Conservation (phyloP, 2,888 invertebrate genomes). For the Spisula solida region DNA sequence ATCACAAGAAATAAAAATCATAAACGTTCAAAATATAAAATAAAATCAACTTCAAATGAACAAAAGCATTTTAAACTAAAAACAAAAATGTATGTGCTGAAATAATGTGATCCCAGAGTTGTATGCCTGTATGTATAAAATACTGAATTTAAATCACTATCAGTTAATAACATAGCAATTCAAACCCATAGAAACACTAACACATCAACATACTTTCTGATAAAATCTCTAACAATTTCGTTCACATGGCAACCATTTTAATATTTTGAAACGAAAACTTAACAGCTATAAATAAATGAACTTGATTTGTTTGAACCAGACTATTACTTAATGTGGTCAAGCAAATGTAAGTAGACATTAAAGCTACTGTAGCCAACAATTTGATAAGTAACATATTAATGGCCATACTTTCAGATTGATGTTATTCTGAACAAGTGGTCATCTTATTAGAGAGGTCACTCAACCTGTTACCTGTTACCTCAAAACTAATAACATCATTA, state of each 20-base stretch:
- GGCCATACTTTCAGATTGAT: too few relatives aligned
- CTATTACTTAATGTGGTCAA: too few relatives aligned
- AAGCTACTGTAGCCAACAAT: too few relatives aligned
- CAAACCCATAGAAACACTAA: neutral
- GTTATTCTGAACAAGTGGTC: too few relatives aligned
- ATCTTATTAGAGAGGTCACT: too few relatives aligned
- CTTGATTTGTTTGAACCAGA: neutral
- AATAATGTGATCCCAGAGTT: neutral
- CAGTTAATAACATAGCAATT: too few relatives aligned
- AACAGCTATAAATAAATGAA: neutral
- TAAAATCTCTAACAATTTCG: neutral
- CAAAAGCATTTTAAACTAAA: neutral
- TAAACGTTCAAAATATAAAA: neutral
- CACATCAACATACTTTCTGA: neutral
- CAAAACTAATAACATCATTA: too few relatives aligned
- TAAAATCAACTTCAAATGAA: neutral
- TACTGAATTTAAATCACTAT: too few relatives aligned
- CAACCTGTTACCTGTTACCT: too few relatives aligned
- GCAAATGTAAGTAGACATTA: too few relatives aligned
- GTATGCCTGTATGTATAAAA: too few relatives aligned
- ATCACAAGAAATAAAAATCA: constrained; percentile 19
- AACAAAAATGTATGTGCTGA: neutral
- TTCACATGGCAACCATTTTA: neutral
- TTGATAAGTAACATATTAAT: too few relatives aligned
- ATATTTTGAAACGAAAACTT: neutral